Base-by-base conservation (phyloP, 1,140 invertebrate species). In the Drosophila athabasca region DNA sequence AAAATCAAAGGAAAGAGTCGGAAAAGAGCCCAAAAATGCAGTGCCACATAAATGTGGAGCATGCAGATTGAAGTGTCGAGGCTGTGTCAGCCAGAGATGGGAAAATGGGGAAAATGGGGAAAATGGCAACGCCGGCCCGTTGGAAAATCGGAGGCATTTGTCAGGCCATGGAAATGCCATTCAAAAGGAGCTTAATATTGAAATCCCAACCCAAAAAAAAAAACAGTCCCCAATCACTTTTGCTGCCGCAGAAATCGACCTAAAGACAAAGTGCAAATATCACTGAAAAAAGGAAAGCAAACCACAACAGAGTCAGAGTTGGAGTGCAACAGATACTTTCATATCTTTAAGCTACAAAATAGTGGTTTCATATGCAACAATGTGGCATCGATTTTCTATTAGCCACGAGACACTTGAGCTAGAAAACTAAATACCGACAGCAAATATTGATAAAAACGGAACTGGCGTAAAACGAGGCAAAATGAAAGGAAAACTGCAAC, bases 301-400 rank as follows among this genome's bases (percentile, higher is more conserved):
- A 6, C 11, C 3, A 5, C 1, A 31, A 8, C 13, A 13, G 49
- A 51, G 24, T 26, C 6, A n/a, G 44, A 43, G 9, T 13, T 11
- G 45, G 1, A 39, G 35, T 39, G 35, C 35, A 39, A 39, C 35
- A 57, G 64, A 68, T 39, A 29, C 52, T 35, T 59, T 43, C 44
- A 9, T 64, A 60, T 49, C 54, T 72, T 13, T 26, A 15, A 65
- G 61, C 59, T 66, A 58, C 44, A 76, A 29, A 39, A 41, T 39
- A 72, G 51, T 52, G 77, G 70, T 64, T 76, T 71, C 54, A 61
- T 66, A 83, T 83, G 82, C 81, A 84, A 87, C 81, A 81, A 87
- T 81, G 64, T 84, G 65, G 46, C 62, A 85, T 85, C 77, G 81
- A 85, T 85, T 85, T 87, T 85, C 59, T 77, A 85, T 85, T 85